Evolutionary conservation across 2,797 vertebrate species (phyloP), one percentile per base, ranked within the genome.

Genomic region (Fistularia commersonii): DNA sequence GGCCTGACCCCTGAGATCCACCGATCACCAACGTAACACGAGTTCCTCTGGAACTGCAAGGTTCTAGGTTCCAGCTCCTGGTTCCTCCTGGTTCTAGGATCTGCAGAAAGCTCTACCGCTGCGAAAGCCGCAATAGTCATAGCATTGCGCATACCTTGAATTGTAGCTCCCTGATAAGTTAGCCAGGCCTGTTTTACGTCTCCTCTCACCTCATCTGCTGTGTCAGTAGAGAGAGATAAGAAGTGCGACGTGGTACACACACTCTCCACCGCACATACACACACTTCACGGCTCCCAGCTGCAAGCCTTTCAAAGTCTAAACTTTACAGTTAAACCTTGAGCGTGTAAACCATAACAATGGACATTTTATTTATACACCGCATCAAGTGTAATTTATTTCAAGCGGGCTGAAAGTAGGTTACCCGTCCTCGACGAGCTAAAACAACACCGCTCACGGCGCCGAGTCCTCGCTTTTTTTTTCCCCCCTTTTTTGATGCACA

Each of bases 161-260:
- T 66, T 74, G 72, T 85, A 61, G 39, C 54, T 60, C 52, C 0
- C 41, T 73, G 77, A 85, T 81, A 59, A 79, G 82, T 72, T 39
- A 65, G 51, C 31, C 40, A 6, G 15, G 64, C 46, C 82, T 86
- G 84, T 3, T 40, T 66, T 74, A 8, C 45, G 48, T 86, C 82
- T 70, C 12, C 62, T 70, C 75, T 65, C 82, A 76, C 78, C 69
- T 84, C 73, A 74, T 85, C 72, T 51, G n/a, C 60, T 54, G 12
- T 54, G 74, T 75, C 80, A 73, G 57, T 32, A 55, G 38, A 37
- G 55, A 61, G 79, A 78, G 80, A 51, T 42, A 51, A 80, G 45
- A 64, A 11, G 47, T 11, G 3, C 6, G 4, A 49, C 11, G 37
- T 8, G 8, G 42, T 43, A 7, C 45, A 11, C 31, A 14, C 54